Conservation (phyloP, 2,888 invertebrate genomes). For the Pecten maximus region DNA sequence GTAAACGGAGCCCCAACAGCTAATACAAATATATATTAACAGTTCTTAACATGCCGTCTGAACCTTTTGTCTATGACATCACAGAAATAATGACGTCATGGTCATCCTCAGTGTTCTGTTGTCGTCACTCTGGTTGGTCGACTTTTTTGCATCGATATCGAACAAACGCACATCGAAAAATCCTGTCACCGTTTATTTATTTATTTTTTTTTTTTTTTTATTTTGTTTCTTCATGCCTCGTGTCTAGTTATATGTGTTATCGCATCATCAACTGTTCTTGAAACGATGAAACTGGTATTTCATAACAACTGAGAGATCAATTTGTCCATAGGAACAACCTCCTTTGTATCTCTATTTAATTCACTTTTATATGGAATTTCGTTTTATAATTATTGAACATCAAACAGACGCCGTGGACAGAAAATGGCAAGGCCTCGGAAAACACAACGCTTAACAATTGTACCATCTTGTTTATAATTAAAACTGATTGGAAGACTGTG, state of each 20-base stretch:
- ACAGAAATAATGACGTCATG: too few species aligned
- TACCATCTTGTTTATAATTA: conserved; percentile 46
- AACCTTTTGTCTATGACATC: too few species aligned
- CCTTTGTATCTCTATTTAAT: conserved; percentile 17
- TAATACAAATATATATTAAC: too few species aligned
- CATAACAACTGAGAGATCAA: background rate
- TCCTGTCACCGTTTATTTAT: too few species aligned
- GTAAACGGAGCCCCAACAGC: too few species aligned
- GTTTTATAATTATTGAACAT: conserved; percentile 32
- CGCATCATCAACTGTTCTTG: background rate
- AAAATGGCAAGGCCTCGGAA: background rate
- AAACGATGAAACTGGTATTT: background rate
- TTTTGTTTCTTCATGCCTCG: too few species aligned
- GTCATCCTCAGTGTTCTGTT: too few species aligned
- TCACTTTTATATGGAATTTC: conserved; percentile 20
- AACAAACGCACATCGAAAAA: too few species aligned
- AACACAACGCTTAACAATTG: conserved; percentile 37
- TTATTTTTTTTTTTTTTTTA: too few species aligned
- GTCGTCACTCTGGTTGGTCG: too few species aligned
- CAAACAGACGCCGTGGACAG: background rate
- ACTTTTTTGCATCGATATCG: too few species aligned
- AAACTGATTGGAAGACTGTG: conserved; percentile 49
- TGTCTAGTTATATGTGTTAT: background rate
- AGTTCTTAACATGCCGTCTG: too few species aligned
- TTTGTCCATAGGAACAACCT: background rate